These are phyloP conservation scores for Hirudo medicinalis DNA, from an alignment of 1,140 invertebrate species.

Conservation along the genomic window DNA sequence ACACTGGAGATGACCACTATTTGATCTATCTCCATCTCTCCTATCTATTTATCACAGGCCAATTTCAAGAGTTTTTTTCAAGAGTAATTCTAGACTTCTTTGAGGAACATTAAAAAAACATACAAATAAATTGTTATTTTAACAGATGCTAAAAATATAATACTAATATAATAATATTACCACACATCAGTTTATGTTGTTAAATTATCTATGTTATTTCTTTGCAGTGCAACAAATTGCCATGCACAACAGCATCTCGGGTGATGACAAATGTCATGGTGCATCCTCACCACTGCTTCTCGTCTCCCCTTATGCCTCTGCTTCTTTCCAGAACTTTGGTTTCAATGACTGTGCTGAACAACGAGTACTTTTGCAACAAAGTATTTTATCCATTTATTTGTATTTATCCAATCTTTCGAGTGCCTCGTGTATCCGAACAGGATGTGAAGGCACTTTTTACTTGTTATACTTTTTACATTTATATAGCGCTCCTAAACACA, in stretches of 20 bases:
- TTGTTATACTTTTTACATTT: too few species aligned
- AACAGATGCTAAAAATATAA: too few species aligned
- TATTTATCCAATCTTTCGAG: too few species aligned
- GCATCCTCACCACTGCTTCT: constrained; percentile 6
- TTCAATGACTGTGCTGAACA: not conserved
- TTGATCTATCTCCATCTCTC: not conserved
- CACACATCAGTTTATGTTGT: not conserved
- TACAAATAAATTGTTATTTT: too few species aligned
- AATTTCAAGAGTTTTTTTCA: not conserved
- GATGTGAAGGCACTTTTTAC: too few species aligned
- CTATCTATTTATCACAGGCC: not conserved
- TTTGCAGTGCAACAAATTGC: not conserved
- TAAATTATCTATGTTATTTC: not conserved
- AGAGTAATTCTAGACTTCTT: not conserved
- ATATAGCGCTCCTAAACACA: too few species aligned
- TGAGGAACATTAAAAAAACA: not conserved
- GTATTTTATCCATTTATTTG: not conserved
- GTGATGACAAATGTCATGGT: constrained; percentile 2
- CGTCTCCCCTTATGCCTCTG: not conserved
- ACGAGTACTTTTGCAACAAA: constrained; percentile 10
- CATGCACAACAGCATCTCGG: not conserved
- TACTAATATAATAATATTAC: too few species aligned
- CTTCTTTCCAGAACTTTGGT: constrained; percentile 1
- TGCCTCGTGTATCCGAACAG: too few species aligned
- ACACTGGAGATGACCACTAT: not conserved